Evolutionary conservation across 2,888 invertebrate genomes (phyloP).

Genomic region (Apocheima hispidaria): DNA sequence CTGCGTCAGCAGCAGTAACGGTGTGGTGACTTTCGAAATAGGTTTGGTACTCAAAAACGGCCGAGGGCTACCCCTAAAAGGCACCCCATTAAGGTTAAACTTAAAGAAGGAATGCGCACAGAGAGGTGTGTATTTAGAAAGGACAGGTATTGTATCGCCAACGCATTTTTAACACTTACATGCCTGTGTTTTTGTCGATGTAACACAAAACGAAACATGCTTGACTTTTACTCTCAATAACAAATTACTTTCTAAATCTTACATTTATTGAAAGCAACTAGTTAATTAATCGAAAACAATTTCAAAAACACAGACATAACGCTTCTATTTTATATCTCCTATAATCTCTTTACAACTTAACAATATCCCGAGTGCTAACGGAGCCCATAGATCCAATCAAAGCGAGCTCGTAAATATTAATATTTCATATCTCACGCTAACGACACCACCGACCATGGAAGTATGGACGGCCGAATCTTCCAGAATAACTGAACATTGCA

Average conservation of each 20-base stretch:
- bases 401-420: slow-evolving; percentile 56
- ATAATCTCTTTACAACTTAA: slow-evolving; percentile 35
- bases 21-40: slow-evolving; percentile 94
- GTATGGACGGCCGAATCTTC: slow-evolving; percentile 38
- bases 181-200: slow-evolving; percentile 66
- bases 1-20: slow-evolving; percentile 95
- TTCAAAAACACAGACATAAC: slow-evolving; percentile 66
- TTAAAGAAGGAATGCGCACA: slow-evolving; percentile 97
- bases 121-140: slow-evolving; percentile 93
- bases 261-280: slow-evolving; percentile 3
- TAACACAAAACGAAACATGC: slow-evolving; percentile 29
- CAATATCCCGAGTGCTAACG: slow-evolving; percentile 33
- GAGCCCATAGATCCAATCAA: slow-evolving; percentile 44
- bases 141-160: slow-evolving; percentile 87
- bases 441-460: slow-evolving; percentile 38
- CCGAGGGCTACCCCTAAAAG: slow-evolving; percentile 92
- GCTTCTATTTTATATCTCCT: slow-evolving; percentile 59
- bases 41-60: slow-evolving; percentile 93
- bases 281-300: slow-evolving; percentile 44
- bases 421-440: slow-evolving; percentile 51
- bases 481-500: slow-evolving; percentile 55
- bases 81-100: slow-evolving; percentile 94
- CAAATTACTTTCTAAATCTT: not conserved
- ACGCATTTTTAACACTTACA: slow-evolving; percentile 86
- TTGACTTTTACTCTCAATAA: not conserved